phyloP scores from a whole-genome alignment of 2,888 invertebrate genomes.

The Drosophila kambysellisi region DNA sequence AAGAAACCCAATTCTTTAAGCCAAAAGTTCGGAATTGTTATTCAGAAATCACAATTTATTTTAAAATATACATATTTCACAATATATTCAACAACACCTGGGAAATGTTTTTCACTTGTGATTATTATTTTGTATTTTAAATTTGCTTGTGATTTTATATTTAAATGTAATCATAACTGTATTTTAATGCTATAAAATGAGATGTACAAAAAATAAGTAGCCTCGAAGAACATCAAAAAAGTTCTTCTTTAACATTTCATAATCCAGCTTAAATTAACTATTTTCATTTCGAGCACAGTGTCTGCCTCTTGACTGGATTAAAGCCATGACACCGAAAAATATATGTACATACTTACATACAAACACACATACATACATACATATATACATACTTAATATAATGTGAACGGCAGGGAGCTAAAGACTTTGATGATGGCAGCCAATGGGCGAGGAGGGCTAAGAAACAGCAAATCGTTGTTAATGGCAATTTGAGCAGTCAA shows the following conservation, averaged over 20 bases:
- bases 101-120: background rate
- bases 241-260: background rate
- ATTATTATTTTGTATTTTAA: background rate
- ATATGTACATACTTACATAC: background rate
- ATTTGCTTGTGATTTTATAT: background rate
- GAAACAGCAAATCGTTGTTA: constrained; percentile 44
- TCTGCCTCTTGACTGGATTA: background rate
- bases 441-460: constrained; percentile 34
- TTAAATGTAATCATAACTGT: background rate
- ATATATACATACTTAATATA: constrained; percentile 22
- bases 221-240: background rate
- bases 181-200: background rate
- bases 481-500: constrained; percentile 44
- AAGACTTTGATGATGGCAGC: constrained; percentile 52
- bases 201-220: background rate
- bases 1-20: background rate
- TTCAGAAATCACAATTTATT: background rate
- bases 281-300: background rate
- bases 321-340: background rate
- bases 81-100: background rate
- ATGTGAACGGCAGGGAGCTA: constrained; percentile 34
- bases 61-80: background rate
- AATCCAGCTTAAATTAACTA: background rate
- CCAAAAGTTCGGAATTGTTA: background rate
- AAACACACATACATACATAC: background rate